phyloP scores from a whole-genome alignment of 2,888 invertebrate species.

The Scaptomyza cyrtandrae region DNA sequence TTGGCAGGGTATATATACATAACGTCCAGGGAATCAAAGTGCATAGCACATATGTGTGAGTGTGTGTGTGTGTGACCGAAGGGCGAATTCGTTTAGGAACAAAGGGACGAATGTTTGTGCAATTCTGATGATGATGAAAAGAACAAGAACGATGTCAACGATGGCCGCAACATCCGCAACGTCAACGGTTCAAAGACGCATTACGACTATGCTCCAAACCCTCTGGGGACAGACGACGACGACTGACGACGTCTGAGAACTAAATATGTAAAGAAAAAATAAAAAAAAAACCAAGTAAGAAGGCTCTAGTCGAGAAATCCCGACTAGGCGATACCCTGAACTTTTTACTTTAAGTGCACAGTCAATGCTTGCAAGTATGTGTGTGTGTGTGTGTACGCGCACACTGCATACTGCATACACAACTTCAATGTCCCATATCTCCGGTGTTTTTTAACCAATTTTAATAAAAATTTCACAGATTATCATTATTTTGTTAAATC shows the following conservation, averaged over 20 bases:
- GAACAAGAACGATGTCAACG: slow-evolving; percentile 37
- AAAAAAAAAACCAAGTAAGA: too few relatives aligned
- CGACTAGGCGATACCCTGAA: too few relatives aligned
- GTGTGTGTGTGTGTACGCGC: too few relatives aligned
- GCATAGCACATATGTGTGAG: slow-evolving; percentile 4
- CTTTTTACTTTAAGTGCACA: too few relatives aligned
- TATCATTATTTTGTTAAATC: too few relatives aligned
- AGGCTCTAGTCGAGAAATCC: too few relatives aligned
- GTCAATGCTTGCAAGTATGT: too few relatives aligned
- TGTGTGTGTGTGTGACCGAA: slow-evolving; percentile 44
- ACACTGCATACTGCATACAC: too few relatives aligned
- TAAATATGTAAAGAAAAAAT: slow-evolving; percentile 6
- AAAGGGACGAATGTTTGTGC: slow-evolving; percentile 39
- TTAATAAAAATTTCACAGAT: too few relatives aligned
- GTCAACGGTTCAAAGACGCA: slow-evolving; percentile 68
- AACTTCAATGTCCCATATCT: too few relatives aligned
- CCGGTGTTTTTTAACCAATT: too few relatives aligned
- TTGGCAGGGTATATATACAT: too few relatives aligned
- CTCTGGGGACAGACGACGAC: slow-evolving; percentile 59
- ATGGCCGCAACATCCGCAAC: slow-evolving; percentile 17
- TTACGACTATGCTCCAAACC: slow-evolving; percentile 63
- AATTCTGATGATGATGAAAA: slow-evolving; percentile 54
- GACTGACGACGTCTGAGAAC: slow-evolving; percentile 1
- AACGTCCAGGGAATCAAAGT: slow-evolving; percentile 49
- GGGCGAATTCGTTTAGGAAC: slow-evolving; percentile 31